A percentile compares a stretch with the other conserved stretches of the same genome.
phyloP scores from a whole-genome alignment of 2,113 vertebrate species.

The Fukomys damarensis region DNA sequence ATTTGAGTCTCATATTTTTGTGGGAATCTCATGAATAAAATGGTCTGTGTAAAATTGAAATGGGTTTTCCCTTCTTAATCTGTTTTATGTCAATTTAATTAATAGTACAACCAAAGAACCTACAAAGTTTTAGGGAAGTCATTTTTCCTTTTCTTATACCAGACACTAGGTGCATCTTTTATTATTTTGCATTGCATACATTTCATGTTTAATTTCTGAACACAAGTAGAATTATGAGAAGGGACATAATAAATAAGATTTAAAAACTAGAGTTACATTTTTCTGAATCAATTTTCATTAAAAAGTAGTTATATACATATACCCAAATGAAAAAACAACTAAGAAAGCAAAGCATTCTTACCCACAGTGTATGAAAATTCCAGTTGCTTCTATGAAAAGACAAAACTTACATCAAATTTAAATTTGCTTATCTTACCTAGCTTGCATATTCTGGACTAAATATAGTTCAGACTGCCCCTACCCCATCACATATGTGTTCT shows the following conservation, averaged over 20 bases:
- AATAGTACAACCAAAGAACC: neutral
- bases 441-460: neutral
- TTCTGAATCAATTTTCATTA: neutral
- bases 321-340: neutral
- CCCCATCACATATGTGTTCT: neutral
- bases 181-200: neutral
- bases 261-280: neutral
- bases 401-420: neutral
- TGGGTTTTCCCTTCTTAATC: neutral
- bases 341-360: neutral
- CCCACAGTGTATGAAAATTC: neutral
- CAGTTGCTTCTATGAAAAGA: neutral
- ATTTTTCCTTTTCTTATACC: neutral
- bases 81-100: neutral
- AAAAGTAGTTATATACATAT: neutral
- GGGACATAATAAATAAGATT: neutral
- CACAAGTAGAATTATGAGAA: conserved; percentile 14
- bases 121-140: neutral
- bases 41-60: neutral
- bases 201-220: neutral
- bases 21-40: neutral
- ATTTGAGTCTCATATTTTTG: neutral
- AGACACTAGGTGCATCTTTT: neutral
- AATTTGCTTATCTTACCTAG: neutral
- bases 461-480: neutral